Evolutionary conservation across 2,888 invertebrate genomes (phyloP).

Genomic region (Nephrotoma appendiculata): DNA sequence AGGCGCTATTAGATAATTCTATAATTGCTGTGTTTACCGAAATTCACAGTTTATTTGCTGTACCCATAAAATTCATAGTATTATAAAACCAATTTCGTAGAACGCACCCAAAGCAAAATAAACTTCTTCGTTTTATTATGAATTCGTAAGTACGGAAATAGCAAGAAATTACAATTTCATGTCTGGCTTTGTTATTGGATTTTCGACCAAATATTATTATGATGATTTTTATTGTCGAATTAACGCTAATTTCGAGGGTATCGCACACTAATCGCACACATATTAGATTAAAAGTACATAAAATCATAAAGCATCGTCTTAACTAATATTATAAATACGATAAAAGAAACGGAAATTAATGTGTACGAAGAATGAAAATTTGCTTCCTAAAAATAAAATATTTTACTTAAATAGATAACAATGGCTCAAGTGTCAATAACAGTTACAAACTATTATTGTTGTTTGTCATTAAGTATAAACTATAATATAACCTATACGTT

Average conservation of each 20-base stretch:
- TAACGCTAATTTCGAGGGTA: no score
- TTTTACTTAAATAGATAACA: neutral
- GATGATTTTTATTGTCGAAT: neutral
- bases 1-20: no score
- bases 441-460: neutral
- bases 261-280: no score
- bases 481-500: neutral
- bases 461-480: neutral
- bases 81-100: neutral
- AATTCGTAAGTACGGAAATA: neutral
- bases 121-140: neutral
- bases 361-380: neutral
- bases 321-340: neutral
- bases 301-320: no score
- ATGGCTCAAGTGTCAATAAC: neutral
- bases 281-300: no score
- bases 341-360: neutral
- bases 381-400: neutral
- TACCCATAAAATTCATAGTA: no score
- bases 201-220: neutral
- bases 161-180: neutral
- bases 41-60: no score
- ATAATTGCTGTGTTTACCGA: no score
- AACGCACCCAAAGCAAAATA: neutral
- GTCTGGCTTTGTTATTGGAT: neutral